These are phyloP conservation scores for Anoplius nigerrimus DNA, from an alignment of 2,888 invertebrate species.

Conservation along the genomic window DNA sequence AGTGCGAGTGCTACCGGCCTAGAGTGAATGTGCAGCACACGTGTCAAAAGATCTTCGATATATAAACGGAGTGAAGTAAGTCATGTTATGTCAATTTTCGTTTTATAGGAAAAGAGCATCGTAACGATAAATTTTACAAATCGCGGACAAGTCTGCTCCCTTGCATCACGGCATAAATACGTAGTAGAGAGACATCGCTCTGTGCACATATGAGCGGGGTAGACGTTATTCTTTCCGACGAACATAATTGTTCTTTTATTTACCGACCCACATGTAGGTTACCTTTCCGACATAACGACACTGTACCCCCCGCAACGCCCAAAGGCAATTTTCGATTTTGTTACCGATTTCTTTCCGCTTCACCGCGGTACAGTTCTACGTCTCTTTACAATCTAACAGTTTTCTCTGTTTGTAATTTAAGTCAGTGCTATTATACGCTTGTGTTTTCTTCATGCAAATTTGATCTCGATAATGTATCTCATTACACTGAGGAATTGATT, in stretches of 20 bases:
- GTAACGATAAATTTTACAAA: background rate
- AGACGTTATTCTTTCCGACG: too few species aligned
- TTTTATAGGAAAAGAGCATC: background rate
- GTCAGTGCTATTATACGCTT: too few species aligned
- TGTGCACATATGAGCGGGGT: too few species aligned
- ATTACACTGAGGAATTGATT: too few species aligned
- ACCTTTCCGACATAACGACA: conserved; percentile 16
- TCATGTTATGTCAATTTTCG: conserved; percentile 12
- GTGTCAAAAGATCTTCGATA: conserved; percentile 58
- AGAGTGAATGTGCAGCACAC: conserved; percentile 67
- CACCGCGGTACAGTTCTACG: background rate
- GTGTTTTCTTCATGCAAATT: too few species aligned
- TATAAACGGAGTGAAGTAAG: conserved; percentile 54
- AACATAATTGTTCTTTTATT: too few species aligned
- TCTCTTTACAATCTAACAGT: too few species aligned
- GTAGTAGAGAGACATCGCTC: too few species aligned
- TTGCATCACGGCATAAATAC: too few species aligned
- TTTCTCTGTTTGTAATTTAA: too few species aligned
- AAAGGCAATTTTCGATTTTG: conserved; percentile 9
- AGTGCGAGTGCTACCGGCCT: conserved; percentile 63
- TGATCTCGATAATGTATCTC: too few species aligned
- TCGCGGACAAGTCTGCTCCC: conserved; percentile 1
- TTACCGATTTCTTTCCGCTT: background rate
- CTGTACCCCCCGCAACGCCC: conserved; percentile 7
- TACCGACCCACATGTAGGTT: conserved; percentile 18